Conservation (phyloP, 2,797 vertebrate species). For the Alosa sapidissima region DNA sequence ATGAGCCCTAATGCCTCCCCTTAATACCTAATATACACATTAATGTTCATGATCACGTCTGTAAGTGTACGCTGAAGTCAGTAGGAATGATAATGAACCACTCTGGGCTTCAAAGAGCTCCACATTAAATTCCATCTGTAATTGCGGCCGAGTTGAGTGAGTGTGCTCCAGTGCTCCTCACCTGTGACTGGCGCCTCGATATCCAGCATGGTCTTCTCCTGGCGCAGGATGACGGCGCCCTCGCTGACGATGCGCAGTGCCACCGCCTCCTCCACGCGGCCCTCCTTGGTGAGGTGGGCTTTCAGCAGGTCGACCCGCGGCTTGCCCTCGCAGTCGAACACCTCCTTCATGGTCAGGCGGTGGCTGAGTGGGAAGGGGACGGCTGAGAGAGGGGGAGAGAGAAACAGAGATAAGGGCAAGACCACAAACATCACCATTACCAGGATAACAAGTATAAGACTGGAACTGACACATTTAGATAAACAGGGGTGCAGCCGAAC, state of each 20-base stretch:
- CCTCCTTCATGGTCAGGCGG: conserved; percentile 82
- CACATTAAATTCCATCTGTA: background rate
- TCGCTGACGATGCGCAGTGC: conserved; percentile 76
- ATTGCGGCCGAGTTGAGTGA: background rate
- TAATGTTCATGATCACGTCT: background rate
- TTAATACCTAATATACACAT: background rate
- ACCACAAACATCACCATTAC: background rate
- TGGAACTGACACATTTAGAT: background rate
- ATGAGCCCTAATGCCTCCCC: background rate
- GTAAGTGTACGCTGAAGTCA: background rate
- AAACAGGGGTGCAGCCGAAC: background rate
- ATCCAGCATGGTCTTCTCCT: conserved; percentile 83
- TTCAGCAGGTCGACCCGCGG: conserved; percentile 81
- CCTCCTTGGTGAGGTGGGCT: conserved; percentile 83
- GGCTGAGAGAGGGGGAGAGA: conserved; percentile 57
- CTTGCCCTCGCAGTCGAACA: conserved; percentile 81
- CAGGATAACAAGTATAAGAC: background rate
- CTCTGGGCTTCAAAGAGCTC: background rate
- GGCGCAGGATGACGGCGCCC: conserved; percentile 77
- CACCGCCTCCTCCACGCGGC: conserved; percentile 79
- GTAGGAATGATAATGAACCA: background rate
- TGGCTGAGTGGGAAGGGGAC: conserved; percentile 83
- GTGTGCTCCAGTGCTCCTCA: conserved; percentile 42
- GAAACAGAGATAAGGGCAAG: background rate
- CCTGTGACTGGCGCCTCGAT: conserved; percentile 84